These are phyloP conservation scores for Crenichthys baileyi DNA, from an alignment of 2,797 vertebrate genomes.

Conservation along the genomic window DNA sequence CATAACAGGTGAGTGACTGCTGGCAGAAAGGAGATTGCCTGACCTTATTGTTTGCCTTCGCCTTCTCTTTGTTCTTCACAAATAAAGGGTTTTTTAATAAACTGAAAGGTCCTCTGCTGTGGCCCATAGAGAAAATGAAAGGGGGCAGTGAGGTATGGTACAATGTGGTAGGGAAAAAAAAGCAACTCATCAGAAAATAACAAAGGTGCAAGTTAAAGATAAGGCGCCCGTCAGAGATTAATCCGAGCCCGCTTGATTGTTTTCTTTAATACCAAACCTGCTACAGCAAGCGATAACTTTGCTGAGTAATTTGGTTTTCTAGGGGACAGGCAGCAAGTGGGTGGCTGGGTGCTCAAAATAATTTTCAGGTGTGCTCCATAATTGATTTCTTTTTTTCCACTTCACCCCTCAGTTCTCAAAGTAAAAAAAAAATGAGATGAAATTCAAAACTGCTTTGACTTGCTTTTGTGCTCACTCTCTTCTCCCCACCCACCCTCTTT, in stretches of 20 bases:
- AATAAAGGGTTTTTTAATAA: slow-evolving; percentile 99
- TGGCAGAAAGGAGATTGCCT: slow-evolving; percentile 98
- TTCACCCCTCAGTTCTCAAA: slow-evolving; percentile 83
- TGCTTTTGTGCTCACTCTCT: slow-evolving; percentile 72
- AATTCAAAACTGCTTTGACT: slow-evolving; percentile 84
- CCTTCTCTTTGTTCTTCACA: slow-evolving; percentile 99
- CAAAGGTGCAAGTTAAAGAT: slow-evolving; percentile 99
- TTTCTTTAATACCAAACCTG: slow-evolving; percentile 99
- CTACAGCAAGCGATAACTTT: slow-evolving; percentile 99
- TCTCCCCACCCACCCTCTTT: not conserved
- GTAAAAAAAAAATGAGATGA: slow-evolving; percentile 76
- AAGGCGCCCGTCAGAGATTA: slow-evolving; percentile 99
- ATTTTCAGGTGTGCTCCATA: slow-evolving; percentile 99
- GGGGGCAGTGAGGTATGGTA: slow-evolving; percentile 99
- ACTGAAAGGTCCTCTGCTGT: slow-evolving; percentile 97
- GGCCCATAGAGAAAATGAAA: slow-evolving; percentile 98
- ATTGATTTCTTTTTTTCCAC: slow-evolving; percentile 94
- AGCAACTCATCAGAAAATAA: slow-evolving; percentile 99
- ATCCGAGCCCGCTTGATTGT: slow-evolving; percentile 99
- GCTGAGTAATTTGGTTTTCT: slow-evolving; percentile 99
- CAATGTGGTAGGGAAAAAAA: slow-evolving; percentile 91
- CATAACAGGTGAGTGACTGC: slow-evolving; percentile 99
- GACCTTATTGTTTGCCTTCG: slow-evolving; percentile 99
- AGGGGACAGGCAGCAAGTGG: slow-evolving; percentile 70
- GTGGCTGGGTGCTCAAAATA: slow-evolving; percentile 90